Evolutionary conservation across 2,113 vertebrate genomes (phyloP).

Genomic region (Hemiscyllium ocellatum): DNA sequence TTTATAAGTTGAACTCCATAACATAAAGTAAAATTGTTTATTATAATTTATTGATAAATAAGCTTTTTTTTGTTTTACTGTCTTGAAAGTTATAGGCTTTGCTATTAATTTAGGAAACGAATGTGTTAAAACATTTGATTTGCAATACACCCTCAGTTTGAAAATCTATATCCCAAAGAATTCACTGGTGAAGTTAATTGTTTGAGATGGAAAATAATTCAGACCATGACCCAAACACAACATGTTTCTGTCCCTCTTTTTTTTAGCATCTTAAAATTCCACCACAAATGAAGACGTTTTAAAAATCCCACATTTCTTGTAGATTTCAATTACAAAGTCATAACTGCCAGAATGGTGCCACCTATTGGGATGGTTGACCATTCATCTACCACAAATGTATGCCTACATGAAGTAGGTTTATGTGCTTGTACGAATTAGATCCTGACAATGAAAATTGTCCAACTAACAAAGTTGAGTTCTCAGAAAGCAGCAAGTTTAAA

Average conservation of each 20-base stretch:
- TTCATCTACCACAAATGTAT: background rate
- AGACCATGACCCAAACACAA: background rate
- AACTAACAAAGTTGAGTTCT: background rate
- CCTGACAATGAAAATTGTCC: background rate
- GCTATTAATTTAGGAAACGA: background rate
- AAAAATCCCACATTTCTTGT: background rate
- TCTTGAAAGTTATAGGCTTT: background rate
- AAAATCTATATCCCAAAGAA: background rate
- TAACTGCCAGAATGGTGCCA: too few species aligned
- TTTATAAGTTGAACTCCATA: background rate
- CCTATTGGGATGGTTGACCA: background rate
- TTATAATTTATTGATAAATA: background rate
- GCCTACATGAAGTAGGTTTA: background rate
- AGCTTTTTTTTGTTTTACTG: background rate
- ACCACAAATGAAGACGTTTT: background rate
- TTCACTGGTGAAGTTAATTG: background rate
- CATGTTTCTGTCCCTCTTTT: background rate
- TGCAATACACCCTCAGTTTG: background rate
- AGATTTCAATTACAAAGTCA: background rate
- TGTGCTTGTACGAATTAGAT: background rate
- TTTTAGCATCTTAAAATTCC: background rate
- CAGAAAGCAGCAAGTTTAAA: background rate
- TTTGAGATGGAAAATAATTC: background rate
- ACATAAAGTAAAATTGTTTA: background rate
- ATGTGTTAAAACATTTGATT: background rate